These are phyloP conservation scores for Periplaneta americana DNA, from an alignment of 1,140 invertebrate species.

Conservation along the genomic window DNA sequence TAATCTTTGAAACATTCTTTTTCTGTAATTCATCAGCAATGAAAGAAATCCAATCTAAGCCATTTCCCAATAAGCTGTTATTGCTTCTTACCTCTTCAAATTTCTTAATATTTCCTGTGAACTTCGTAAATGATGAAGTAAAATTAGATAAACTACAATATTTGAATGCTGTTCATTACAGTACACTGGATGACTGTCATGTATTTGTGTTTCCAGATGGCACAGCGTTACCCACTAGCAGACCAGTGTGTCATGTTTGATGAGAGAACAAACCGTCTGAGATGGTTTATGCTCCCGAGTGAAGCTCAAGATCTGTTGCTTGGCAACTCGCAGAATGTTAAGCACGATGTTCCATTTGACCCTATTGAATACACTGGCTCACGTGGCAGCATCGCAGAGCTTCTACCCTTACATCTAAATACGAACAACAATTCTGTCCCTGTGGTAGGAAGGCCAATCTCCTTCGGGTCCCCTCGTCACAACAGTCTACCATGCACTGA, in stretches of 20 bases:
- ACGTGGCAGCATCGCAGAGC: slow-evolving; percentile 19
- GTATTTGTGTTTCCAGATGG: slow-evolving; percentile 47
- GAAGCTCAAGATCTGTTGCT: slow-evolving; percentile 68
- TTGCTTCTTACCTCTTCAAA: too few relatives aligned
- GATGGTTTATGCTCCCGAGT: slow-evolving; percentile 82
- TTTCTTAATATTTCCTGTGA: too few relatives aligned
- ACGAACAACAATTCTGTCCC: not conserved
- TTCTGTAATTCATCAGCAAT: too few relatives aligned
- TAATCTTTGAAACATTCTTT: too few relatives aligned
- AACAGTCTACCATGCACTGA: slow-evolving; percentile 9
- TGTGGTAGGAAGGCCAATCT: not conserved
- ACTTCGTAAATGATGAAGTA: too few relatives aligned
- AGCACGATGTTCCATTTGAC: slow-evolving; percentile 68
- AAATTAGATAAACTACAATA: too few relatives aligned
- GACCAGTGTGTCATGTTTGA: slow-evolving; percentile 69
- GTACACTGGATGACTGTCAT: too few relatives aligned
- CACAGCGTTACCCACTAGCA: slow-evolving; percentile 61
- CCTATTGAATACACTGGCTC: slow-evolving; percentile 38
- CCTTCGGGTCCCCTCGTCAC: slow-evolving; percentile 7
- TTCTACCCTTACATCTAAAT: not conserved
- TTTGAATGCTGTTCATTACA: too few relatives aligned
- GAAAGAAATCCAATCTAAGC: too few relatives aligned
- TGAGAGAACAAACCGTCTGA: slow-evolving; percentile 55
- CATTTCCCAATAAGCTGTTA: too few relatives aligned
- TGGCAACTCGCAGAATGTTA: slow-evolving; percentile 65